Conservation (phyloP, 2,113 vertebrate species). For the Sinocyclocheilus maitianheensis region DNA sequence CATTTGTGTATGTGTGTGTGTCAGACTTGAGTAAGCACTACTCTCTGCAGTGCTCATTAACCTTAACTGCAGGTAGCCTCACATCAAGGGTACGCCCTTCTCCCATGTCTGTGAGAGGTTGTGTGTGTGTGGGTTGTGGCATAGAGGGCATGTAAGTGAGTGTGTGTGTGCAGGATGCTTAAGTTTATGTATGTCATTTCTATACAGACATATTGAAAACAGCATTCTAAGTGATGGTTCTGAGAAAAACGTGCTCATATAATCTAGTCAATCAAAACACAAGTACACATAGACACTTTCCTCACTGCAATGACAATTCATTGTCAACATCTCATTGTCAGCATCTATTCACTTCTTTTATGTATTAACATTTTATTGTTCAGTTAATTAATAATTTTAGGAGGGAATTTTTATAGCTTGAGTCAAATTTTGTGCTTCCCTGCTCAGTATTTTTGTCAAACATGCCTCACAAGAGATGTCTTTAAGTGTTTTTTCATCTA, state of each 20-base stretch:
- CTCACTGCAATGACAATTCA: background rate
- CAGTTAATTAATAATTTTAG: background rate
- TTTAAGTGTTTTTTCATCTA: background rate
- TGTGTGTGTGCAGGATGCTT: background rate
- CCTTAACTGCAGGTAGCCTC: constrained; percentile 41
- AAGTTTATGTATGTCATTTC: background rate
- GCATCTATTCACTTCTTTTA: background rate
- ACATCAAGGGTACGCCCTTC: constrained; percentile 31
- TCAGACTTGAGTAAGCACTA: constrained; percentile 29
- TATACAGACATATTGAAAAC: background rate
- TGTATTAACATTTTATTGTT: background rate
- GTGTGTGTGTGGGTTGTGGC: background rate
- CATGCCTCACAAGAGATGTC: background rate
- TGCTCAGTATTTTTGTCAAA: background rate
- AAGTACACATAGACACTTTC: background rate
- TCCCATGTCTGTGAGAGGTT: background rate
- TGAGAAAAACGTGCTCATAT: background rate
- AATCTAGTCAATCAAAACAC: background rate
- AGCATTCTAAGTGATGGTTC: background rate
- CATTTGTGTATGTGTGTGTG: background rate
- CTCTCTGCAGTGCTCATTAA: constrained; percentile 37
- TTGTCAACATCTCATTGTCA: background rate
- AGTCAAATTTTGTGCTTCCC: background rate
- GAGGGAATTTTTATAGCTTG: background rate
- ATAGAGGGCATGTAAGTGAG: background rate